phyloP scores from a whole-genome alignment of 2,888 invertebrate species.

The Mystacides longicornis region DNA sequence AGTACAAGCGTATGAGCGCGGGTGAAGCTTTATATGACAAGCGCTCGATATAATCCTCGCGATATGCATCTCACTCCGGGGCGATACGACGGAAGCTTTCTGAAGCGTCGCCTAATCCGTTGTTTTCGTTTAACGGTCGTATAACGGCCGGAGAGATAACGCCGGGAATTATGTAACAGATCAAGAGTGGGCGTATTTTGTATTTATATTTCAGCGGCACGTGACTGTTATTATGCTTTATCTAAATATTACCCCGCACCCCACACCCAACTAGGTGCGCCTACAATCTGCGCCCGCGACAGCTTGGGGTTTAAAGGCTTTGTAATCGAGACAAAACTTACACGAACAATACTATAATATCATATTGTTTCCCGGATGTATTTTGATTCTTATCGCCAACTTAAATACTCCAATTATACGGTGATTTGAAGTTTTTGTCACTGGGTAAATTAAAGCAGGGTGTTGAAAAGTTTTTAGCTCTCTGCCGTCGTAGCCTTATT shows the following conservation, averaged over 20 bases:
- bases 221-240: slow-evolving; percentile 27
- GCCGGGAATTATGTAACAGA: slow-evolving; percentile 25
- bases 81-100: slow-evolving; percentile 16
- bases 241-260: slow-evolving; percentile 24
- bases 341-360: too few species aligned
- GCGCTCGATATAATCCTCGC: slow-evolving; percentile 21
- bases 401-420: too few species aligned
- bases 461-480: too few species aligned
- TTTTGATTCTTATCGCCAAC: too few species aligned
- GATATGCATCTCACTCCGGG: slow-evolving; percentile 22
- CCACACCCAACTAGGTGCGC: background rate
- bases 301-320: background rate
- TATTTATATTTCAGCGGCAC: slow-evolving; percentile 27
- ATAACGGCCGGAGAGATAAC: slow-evolving; percentile 26
- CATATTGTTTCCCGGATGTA: too few species aligned
- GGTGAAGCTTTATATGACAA: slow-evolving; percentile 17
- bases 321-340: background rate
- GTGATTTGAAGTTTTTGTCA: too few species aligned
- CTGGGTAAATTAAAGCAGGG: too few species aligned
- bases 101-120: slow-evolving; percentile 24
- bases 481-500: too few species aligned
- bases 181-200: slow-evolving; percentile 20
- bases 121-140: slow-evolving; percentile 27
- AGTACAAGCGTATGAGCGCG: background rate
- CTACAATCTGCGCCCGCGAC: background rate